A percentile compares a stretch with the other conserved stretches of the same genome.
These are phyloP conservation scores for Netelia fuscicornis DNA, from an alignment of 2,888 invertebrate species.

Conservation along the genomic window DNA sequence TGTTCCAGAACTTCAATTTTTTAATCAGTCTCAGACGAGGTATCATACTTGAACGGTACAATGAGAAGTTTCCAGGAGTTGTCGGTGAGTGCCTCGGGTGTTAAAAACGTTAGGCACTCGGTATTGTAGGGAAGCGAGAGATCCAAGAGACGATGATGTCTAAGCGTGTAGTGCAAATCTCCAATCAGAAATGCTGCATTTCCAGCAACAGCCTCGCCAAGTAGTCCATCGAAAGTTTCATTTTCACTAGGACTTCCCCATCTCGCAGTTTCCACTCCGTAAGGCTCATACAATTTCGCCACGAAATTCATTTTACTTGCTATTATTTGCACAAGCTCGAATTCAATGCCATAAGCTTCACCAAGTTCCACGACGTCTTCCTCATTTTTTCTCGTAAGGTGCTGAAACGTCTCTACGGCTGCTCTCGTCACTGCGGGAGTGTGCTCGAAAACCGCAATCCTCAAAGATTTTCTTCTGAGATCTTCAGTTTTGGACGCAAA, in stretches of 20 bases:
- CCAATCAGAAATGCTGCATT: slow-evolving; percentile 91
- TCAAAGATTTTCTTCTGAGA: slow-evolving; percentile 80
- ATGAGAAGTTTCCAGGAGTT: slow-evolving; percentile 94
- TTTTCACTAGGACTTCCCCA: slow-evolving; percentile 90
- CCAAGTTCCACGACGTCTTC: slow-evolving; percentile 26
- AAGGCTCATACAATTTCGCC: slow-evolving; percentile 89
- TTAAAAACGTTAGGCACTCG: slow-evolving; percentile 93
- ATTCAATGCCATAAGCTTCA: slow-evolving; percentile 87
- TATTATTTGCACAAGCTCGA: slow-evolving; percentile 89
- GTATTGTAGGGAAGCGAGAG: slow-evolving; percentile 92
- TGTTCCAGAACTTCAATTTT: slow-evolving; percentile 8
- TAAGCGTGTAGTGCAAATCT: slow-evolving; percentile 91
- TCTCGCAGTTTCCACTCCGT: slow-evolving; percentile 87
- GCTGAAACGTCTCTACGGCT: slow-evolving; percentile 77
- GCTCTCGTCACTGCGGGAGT: slow-evolving; percentile 88
- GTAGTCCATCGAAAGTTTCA: slow-evolving; percentile 89
- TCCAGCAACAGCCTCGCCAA: slow-evolving; percentile 90
- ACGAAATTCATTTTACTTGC: slow-evolving; percentile 90
- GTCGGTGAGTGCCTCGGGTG: slow-evolving; percentile 92
- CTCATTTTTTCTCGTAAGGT: neutral
- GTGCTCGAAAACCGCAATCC: slow-evolving; percentile 89
- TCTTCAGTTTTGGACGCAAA: slow-evolving; percentile 83
- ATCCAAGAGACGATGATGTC: slow-evolving; percentile 90
- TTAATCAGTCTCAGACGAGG: neutral
- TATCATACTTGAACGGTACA: slow-evolving; percentile 89